phyloP scores from a whole-genome alignment of 2,888 invertebrate genomes.

The Chalcis sispes region DNA sequence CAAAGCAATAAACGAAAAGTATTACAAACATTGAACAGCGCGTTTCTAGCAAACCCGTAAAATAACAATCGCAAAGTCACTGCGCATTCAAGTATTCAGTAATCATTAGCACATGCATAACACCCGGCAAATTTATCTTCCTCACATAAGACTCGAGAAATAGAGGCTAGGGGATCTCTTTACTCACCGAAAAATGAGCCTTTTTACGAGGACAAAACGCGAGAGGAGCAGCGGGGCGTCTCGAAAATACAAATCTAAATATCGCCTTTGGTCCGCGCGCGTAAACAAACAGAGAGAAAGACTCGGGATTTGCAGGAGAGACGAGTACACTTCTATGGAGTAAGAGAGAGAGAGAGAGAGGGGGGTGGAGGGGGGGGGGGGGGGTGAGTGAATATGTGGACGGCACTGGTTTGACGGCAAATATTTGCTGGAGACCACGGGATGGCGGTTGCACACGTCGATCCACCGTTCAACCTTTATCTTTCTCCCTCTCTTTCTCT shows the following conservation, averaged over 20 bases:
- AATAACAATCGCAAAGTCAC: constrained; percentile 12
- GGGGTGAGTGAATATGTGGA: constrained; percentile 55
- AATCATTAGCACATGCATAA: constrained; percentile 40
- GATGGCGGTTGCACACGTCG: constrained; percentile 25
- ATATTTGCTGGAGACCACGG: constrained; percentile 69
- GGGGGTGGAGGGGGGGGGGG: too few relatives aligned
- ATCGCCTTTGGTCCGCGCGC: constrained; percentile 59
- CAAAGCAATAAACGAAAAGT: too few relatives aligned
- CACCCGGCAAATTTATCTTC: neutral
- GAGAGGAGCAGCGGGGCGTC: constrained; percentile 11
- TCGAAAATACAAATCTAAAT: constrained; percentile 67
- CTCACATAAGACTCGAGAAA: too few relatives aligned
- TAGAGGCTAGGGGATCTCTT: neutral
- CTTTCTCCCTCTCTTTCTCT: constrained; percentile 12
- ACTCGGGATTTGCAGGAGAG: constrained; percentile 2
- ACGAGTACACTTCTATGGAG: too few relatives aligned
- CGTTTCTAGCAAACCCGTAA: constrained; percentile 15
- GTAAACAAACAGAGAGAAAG: constrained; percentile 50
- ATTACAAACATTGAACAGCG: constrained; percentile 22
- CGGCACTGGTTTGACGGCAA: constrained; percentile 65
- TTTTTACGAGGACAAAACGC: constrained; percentile 14
- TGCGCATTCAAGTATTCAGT: constrained; percentile 5
- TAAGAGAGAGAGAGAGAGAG: too few relatives aligned
- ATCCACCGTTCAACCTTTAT: neutral
- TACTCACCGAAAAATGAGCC: constrained; percentile 15